Base-by-base conservation (phyloP, 35 echinoderm and acorn worm species). In the Heliocidaris erythrogramma region DNA sequence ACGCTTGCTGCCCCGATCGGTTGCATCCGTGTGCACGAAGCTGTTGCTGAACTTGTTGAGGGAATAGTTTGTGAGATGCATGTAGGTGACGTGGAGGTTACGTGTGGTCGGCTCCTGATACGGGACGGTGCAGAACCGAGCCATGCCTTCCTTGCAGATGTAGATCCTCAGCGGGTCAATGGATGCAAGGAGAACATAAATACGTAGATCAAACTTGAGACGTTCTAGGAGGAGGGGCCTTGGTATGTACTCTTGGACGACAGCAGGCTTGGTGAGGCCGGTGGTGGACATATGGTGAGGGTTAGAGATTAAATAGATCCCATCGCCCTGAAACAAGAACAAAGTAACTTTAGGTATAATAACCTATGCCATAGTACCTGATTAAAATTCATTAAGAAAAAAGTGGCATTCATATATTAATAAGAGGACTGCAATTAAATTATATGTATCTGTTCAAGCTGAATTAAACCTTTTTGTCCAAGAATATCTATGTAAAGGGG, bases 31-130 rank as follows among this genome's bases (percentile, higher is more conserved):
- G 49, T 97, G 97, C 48, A 97, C 92, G 60, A 91, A 97, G 27
- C 59, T 94, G 9, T 95, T 88, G 69, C 97, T 97, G 90, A 90
- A 78, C 60, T 96, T 97, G 60, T 97, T 97, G 30, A 97, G 94
- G 5, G 97, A 95, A 86, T 97, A 97, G 88, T 97, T 97, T 0
- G 97, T 97, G 17, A 97, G 47, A 31, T 97, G 97, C 97, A 97
- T 97, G 86, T 94, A 97, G 2, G 96, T 92, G 87, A 96, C 94
- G 92, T 97, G 91, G 30, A 97, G 31, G 86, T 97, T 97, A 21
- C 93, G 94, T 60, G 92, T 95, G 13, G 95, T 96, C 24, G 97
- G 97, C 85, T 88, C 78, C 69, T 97, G 95, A 50, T 97, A 97
- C 35, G 92, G 88, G 27, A 96, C 16, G 5, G 97, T 97, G 78